These are phyloP conservation scores for Erethizon dorsatum DNA, from an alignment of 2,797 vertebrate genomes.

Conservation along the genomic window DNA sequence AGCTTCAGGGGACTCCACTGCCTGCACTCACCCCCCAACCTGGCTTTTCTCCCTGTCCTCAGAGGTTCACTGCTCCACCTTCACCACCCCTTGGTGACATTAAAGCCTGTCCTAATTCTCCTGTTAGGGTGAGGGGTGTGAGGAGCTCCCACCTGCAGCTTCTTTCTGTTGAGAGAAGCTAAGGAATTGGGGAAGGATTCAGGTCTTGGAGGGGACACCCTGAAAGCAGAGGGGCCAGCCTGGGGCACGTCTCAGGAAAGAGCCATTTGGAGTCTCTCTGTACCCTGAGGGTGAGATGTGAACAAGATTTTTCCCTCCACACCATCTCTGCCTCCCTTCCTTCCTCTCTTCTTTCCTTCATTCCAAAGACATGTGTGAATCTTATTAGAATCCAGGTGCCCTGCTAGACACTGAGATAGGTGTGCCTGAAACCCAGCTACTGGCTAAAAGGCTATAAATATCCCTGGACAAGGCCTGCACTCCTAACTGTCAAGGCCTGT, in stretches of 20 bases:
- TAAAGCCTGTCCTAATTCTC: neutral
- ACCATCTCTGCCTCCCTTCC: neutral
- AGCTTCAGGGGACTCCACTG: neutral
- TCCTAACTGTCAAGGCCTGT: neutral
- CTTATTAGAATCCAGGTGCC: neutral
- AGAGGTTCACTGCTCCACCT: neutral
- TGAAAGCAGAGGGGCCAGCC: neutral
- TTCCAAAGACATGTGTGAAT: neutral
- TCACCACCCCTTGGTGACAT: neutral
- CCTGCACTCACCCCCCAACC: neutral
- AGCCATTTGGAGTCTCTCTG: neutral
- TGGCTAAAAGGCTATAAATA: neutral
- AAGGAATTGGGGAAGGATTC: neutral
- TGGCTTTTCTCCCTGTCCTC: neutral
- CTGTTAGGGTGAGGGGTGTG: neutral
- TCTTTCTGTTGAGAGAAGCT: neutral
- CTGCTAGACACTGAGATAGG: neutral
- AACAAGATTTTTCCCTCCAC: neutral
- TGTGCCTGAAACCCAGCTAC: neutral
- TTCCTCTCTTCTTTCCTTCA: slow-evolving; percentile 5
- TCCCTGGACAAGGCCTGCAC: neutral
- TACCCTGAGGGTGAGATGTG: neutral
- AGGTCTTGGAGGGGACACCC: neutral
- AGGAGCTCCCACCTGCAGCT: neutral
- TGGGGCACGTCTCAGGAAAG: neutral